phyloP scores from a whole-genome alignment of 2,797 vertebrate species.

The Sebastes nivosus region DNA sequence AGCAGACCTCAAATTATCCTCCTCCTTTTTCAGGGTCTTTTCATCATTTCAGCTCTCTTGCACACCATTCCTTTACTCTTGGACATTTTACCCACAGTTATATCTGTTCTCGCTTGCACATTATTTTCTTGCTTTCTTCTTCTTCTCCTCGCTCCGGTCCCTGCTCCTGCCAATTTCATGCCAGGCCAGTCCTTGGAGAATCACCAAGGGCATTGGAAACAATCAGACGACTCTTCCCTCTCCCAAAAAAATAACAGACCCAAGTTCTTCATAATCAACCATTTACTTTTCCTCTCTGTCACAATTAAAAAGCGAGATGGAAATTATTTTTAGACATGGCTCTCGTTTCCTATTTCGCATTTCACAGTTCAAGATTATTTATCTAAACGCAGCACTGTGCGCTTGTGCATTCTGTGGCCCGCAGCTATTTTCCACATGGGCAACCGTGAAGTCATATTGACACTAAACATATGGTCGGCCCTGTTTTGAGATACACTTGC shows the following conservation, averaged over 20 bases:
- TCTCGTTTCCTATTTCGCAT: constrained; percentile 66
- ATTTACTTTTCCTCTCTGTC: constrained; percentile 57
- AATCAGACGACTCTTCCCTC: constrained; percentile 64
- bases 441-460: constrained; percentile 87
- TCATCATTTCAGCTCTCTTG: constrained; percentile 76
- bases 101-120: constrained; percentile 72
- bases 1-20: constrained; percentile 73
- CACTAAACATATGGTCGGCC: constrained; percentile 87
- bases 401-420: constrained; percentile 77
- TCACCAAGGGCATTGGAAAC: constrained; percentile 77
- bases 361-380: constrained; percentile 82
- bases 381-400: constrained; percentile 79
- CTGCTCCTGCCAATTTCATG: constrained; percentile 78
- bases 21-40: constrained; percentile 69
- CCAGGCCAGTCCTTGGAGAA: constrained; percentile 78
- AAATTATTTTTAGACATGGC: constrained; percentile 74
- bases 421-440: constrained; percentile 86
- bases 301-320: constrained; percentile 67
- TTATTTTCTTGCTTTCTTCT: constrained; percentile 74
- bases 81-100: constrained; percentile 76
- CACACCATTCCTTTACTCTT: constrained; percentile 72
- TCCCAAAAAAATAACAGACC: constrained; percentile 41
- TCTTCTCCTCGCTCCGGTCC: constrained; percentile 56
- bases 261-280: constrained; percentile 56
- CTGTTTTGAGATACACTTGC: constrained; percentile 82